Conservation (phyloP, 1,140 invertebrate species). For the Cydia splendana region DNA sequence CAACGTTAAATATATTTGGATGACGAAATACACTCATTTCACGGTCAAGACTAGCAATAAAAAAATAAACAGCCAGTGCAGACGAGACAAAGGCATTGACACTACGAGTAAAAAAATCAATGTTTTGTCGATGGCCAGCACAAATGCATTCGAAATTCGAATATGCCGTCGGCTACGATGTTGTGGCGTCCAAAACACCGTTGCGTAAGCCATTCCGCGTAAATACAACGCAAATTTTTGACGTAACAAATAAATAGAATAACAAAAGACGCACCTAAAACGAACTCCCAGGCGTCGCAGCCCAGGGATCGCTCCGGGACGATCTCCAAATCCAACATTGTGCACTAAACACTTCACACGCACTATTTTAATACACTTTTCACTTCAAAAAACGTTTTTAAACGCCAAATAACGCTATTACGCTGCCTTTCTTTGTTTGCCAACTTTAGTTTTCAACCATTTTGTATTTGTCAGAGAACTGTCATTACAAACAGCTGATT, state of each 20-base stretch:
- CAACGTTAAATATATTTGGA: not conserved
- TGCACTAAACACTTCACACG: conserved; percentile 67
- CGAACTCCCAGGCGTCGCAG: conserved; percentile 98
- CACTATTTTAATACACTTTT: conserved; percentile 75
- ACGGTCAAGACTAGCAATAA: conserved; percentile 75
- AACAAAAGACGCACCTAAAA: conserved; percentile 88
- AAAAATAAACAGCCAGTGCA: conserved; percentile 71
- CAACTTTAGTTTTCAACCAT: conserved; percentile 81
- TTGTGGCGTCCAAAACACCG: conserved; percentile 48
- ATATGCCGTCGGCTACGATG: conserved; percentile 18
- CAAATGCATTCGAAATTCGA: conserved; percentile 25
- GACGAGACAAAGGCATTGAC: conserved; percentile 65
- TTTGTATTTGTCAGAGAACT: conserved; percentile 81
- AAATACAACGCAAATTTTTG: conserved; percentile 79
- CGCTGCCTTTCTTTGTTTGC: conserved; percentile 80
- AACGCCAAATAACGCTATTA: conserved; percentile 67
- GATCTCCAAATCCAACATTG: conserved; percentile 97
- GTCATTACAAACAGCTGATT: conserved; percentile 81
- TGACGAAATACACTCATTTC: conserved; percentile 51
- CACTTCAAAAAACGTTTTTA: conserved; percentile 69
- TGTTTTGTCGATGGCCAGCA: conserved; percentile 38
- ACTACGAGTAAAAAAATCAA: conserved; percentile 67
- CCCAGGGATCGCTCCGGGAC: conserved; percentile 96
- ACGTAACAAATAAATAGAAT: conserved; percentile 73
- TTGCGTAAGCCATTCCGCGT: conserved; percentile 73